phyloP scores from a whole-genome alignment of 2,888 invertebrate genomes.

The Luffia ferchaultella region DNA sequence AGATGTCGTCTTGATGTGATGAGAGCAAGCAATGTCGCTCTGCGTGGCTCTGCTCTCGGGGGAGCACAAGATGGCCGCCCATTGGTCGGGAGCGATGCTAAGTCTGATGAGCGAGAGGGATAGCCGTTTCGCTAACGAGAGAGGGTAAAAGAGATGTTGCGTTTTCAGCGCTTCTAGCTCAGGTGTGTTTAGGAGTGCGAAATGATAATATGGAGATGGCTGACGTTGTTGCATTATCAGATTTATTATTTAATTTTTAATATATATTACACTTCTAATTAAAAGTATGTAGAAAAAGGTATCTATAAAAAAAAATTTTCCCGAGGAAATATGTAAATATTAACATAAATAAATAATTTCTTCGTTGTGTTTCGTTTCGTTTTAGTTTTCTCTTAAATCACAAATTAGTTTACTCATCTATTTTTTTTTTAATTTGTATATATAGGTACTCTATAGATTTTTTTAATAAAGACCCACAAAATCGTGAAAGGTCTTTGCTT shows the following conservation, averaged over 20 bases:
- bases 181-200: slow-evolving; percentile 31
- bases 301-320: too few relatives aligned
- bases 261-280: background rate
- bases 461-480: too few relatives aligned
- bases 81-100: slow-evolving; percentile 57
- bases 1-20: slow-evolving; percentile 63
- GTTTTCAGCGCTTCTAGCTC: slow-evolving; percentile 39
- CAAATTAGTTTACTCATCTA: too few relatives aligned
- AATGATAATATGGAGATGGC: slow-evolving; percentile 59
- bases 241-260: slow-evolving; percentile 6
- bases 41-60: slow-evolving; percentile 59
- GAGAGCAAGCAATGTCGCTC: slow-evolving; percentile 65
- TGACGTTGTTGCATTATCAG: slow-evolving; percentile 10
- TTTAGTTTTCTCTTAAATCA: too few relatives aligned
- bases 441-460: too few relatives aligned
- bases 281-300: too few relatives aligned
- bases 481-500: too few relatives aligned
- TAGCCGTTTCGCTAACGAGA: slow-evolving; percentile 45
- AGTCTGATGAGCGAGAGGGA: slow-evolving; percentile 48
- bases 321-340: too few relatives aligned
- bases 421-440: too few relatives aligned
- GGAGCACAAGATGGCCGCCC: slow-evolving; percentile 61
- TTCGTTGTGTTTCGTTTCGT: too few relatives aligned
- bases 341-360: too few relatives aligned
- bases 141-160: slow-evolving; percentile 49